A percentile compares a stretch with the other conserved stretches of the same genome.
Conservation (phyloP, 2,113 vertebrate species). For the Corythaixoides concolor region DNA sequence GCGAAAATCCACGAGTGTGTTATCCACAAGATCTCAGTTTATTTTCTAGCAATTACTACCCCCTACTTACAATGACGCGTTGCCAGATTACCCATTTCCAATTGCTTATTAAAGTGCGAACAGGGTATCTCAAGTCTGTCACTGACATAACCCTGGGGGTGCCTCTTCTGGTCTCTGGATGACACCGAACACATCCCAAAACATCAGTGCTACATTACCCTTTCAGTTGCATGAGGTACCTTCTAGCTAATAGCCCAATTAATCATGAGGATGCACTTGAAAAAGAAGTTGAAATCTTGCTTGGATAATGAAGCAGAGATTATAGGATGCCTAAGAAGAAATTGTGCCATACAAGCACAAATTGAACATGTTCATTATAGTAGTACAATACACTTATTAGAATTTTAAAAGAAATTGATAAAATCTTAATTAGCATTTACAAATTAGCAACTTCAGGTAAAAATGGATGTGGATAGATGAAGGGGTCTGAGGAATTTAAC, state of each 20-base stretch:
- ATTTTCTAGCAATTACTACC: slow-evolving; percentile 35
- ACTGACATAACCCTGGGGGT: not conserved
- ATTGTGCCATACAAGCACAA: slow-evolving; percentile 38
- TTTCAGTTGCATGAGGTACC: slow-evolving; percentile 44
- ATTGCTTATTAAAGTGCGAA: slow-evolving; percentile 31
- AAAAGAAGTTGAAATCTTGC: slow-evolving; percentile 56
- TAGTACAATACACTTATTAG: not conserved
- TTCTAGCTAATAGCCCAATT: slow-evolving; percentile 69
- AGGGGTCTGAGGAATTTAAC: not conserved
- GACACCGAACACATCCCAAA: slow-evolving; percentile 23
- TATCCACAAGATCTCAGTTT: slow-evolving; percentile 27
- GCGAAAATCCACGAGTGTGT: not conserved
- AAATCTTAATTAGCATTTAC: slow-evolving; percentile 44
- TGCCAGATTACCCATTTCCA: slow-evolving; percentile 14
- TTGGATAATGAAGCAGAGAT: slow-evolving; percentile 67
- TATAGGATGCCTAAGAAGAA: slow-evolving; percentile 41
- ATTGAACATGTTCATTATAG: slow-evolving; percentile 12
- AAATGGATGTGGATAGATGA: not conserved
- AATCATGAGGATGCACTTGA: slow-evolving; percentile 62
- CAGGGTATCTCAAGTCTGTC: not conserved
- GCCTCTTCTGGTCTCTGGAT: slow-evolving; percentile 31
- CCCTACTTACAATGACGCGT: not conserved
- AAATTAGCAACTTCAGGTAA: slow-evolving; percentile 26
- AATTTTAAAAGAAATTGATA: slow-evolving; percentile 20
- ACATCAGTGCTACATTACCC: slow-evolving; percentile 10